Conservation (phyloP, 2,113 vertebrate species). For the Oenanthe melanoleuca region DNA sequence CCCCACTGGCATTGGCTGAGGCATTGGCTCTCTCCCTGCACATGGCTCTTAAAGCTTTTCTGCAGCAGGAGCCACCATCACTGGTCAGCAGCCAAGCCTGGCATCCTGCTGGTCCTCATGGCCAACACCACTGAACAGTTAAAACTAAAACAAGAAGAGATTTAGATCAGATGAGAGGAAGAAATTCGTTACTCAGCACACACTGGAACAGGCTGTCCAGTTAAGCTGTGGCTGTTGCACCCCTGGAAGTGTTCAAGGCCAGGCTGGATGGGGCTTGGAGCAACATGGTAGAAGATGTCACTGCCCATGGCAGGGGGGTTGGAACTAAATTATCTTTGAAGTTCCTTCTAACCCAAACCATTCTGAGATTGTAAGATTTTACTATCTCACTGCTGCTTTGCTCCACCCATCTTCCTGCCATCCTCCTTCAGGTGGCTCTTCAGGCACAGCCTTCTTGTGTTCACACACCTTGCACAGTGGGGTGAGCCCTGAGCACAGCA, state of each 20-base stretch:
- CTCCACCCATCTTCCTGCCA: neutral
- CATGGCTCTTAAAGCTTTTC: neutral
- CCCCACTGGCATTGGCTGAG: neutral
- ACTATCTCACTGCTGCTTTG: neutral
- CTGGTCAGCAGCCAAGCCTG: neutral
- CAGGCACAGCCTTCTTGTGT: neutral
- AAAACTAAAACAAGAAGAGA: neutral
- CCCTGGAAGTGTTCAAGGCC: neutral
- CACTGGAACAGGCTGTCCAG: neutral
- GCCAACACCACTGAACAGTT: neutral
- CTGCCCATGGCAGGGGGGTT: neutral
- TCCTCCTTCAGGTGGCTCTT: neutral
- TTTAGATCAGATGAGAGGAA: neutral
- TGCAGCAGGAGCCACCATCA: neutral
- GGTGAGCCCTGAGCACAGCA: neutral
- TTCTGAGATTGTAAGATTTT: neutral
- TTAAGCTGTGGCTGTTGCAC: no score
- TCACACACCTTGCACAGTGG: neutral
- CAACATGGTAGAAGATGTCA: neutral
- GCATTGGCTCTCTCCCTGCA: neutral
- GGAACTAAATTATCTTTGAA: neutral
- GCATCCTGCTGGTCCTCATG: neutral
- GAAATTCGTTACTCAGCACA: neutral
- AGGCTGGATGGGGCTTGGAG: neutral
- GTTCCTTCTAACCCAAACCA: neutral